A percentile compares a stretch with the other conserved stretches of the same genome.
These are phyloP conservation scores for Ptiloglossa arizonensis DNA, from an alignment of 1,140 invertebrate genomes.

Conservation along the genomic window DNA sequence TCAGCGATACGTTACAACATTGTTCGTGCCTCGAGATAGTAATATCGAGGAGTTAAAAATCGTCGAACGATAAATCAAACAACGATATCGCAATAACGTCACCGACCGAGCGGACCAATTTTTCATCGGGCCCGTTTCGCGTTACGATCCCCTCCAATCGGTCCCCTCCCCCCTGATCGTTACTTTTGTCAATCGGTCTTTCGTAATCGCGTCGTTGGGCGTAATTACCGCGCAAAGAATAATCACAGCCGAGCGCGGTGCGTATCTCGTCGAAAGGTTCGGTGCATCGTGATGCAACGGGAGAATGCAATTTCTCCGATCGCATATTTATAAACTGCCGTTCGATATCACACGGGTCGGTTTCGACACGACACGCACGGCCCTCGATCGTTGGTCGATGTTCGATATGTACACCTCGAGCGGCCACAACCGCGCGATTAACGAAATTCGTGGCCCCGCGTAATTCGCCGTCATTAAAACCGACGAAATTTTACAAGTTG, in stretches of 20 bases:
- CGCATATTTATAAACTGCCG: constrained; percentile 26
- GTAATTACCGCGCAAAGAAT: constrained; percentile 13
- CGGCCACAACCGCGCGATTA: constrained; percentile 7
- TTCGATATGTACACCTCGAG: too few relatives aligned
- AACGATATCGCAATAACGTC: too few relatives aligned
- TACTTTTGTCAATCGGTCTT: neutral
- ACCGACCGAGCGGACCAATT: too few relatives aligned
- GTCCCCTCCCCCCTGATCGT: neutral
- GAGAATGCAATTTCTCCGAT: constrained; percentile 30
- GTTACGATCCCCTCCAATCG: neutral
- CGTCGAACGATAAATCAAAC: too few relatives aligned
- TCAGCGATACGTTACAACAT: too few relatives aligned
- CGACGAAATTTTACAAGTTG: constrained; percentile 1
- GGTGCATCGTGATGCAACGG: constrained; percentile 9
- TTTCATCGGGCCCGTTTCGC: neutral
- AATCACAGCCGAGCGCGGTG: neutral
- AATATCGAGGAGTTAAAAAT: too few relatives aligned
- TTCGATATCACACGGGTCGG: neutral
- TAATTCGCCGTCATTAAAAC: constrained; percentile 12
- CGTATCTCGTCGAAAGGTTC: neutral
- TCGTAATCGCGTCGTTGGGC: neutral
- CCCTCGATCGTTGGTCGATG: neutral
- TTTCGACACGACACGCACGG: constrained; percentile 7
- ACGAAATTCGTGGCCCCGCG: neutral
- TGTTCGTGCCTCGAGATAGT: too few relatives aligned